phyloP scores from a whole-genome alignment of 2,113 vertebrate species.

The Petromus typicus region DNA sequence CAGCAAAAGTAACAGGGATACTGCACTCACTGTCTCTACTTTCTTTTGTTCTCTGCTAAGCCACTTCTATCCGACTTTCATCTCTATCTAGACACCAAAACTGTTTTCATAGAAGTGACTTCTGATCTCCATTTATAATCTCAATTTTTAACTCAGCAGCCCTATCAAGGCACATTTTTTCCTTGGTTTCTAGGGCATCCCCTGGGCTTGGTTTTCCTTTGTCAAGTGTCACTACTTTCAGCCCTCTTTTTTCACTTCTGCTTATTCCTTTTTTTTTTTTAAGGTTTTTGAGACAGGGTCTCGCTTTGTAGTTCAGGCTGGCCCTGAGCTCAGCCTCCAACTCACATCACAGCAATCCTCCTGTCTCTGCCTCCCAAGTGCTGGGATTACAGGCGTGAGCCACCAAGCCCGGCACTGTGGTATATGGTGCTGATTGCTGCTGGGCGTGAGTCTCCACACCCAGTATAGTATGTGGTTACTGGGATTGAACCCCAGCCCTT shows the following conservation, averaged over 20 bases:
- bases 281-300: too few relatives aligned
- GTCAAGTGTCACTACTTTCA: not conserved
- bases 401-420: too few relatives aligned
- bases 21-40: not conserved
- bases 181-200: not conserved
- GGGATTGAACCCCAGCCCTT: too few relatives aligned
- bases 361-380: too few relatives aligned
- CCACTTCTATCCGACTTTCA: not conserved
- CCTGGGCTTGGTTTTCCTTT: not conserved
- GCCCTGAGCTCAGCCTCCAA: too few relatives aligned
- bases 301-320: too few relatives aligned
- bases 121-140: not conserved
- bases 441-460: too few relatives aligned
- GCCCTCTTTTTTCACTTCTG: not conserved
- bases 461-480: too few relatives aligned
- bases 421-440: too few relatives aligned
- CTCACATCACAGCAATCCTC: too few relatives aligned
- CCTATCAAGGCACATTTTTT: not conserved
- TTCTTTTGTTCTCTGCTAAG: not conserved
- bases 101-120: not conserved
- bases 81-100: not conserved
- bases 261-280: too few relatives aligned
- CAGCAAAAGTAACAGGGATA: not conserved
- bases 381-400: too few relatives aligned
- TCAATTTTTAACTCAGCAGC: not conserved